Base-by-base conservation (phyloP, 2,888 invertebrate species). In the Zootermopsis nevadensis region DNA sequence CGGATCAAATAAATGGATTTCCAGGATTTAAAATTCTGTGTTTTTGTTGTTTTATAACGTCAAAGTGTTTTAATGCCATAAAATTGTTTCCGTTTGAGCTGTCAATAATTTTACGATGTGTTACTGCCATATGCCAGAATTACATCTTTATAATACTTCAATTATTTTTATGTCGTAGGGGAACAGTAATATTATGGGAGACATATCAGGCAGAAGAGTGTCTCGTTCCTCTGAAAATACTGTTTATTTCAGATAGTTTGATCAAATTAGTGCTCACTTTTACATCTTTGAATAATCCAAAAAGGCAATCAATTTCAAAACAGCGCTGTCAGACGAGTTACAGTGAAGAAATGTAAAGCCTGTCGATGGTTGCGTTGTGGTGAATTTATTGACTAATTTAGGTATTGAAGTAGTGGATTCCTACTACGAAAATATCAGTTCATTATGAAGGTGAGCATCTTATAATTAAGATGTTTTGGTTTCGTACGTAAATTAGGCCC, bases 1-100 rank as follows among this genome's bases (percentile, higher is more conserved):
- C 22, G 22, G 6, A 22, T 74, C 27, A 38, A 33, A 74, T 74
- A 27, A 38, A 35, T 22, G 38, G 19, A 2, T 31, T 30, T 69
- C 69, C 1, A 12, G 10, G 27, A 74, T 33, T 33, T 38, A 38
- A 38, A 74, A 74, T n/a, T n/a, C n/a, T 38, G 33, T n/a, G 38
- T 38, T 2, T 74, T 74, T 42, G 38, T 74, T 74, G 74, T 42
- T 8, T 74, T 31, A 42, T 38, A 74, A 74, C n/a, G 33, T 38
- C 38, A 74, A 42, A 30, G 22, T 38, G 38, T 38, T 69, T 31
- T 24, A 38, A 38, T 38, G 74, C 38, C 15, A 31, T 69, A 30
- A 2, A 69, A 69, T 22, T 33, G 24, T 33, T 33, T 31, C 22
- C 22, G 38, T n/a, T 74, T n/a, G n/a, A n/a, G 8, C 74, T 74